Base-by-base conservation (phyloP, 2,888 invertebrate species). In the Coenonympha glycerion region DNA sequence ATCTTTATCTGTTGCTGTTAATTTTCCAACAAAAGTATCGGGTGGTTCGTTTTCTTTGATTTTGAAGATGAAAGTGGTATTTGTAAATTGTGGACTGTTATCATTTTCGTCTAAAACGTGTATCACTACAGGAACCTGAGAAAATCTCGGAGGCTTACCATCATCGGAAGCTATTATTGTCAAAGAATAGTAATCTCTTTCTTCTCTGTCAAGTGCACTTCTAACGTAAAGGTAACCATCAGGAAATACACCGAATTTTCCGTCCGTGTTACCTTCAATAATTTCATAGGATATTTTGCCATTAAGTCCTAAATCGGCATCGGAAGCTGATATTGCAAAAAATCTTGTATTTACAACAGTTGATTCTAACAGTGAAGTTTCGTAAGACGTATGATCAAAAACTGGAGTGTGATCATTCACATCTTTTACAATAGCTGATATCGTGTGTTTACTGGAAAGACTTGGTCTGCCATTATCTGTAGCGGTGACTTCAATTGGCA, bases 91-190 rank as follows among this genome's bases (percentile, higher is more conserved):
- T 0, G 99, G 99, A 22, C 93, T 91, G 76, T 98, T 97, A 80
- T 99, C 98, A 78, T 99, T 99, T 82, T 98, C 97, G 81, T 98
- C 99, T 55, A 96, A 92, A 16, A 98, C 92, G 70, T 97, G 96
- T 56, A 98, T 93, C 13, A 97, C 95, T 1, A 98, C 93, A 5
- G 96, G 95, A 2, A 96, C 97, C 41, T 93, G 90, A 0, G 97
- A 96, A 45, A 92, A 94, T 69, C 93, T 90, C 33, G 91, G 89
- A 28, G 92, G 96, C 57, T 77, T 84, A 0, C 95, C 97, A 46
- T 92, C 90, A 78, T 98, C 98, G 46, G 88, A 90, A 1, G 95
- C 97, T 21, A 92, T 90, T 24, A 98, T 91, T 2, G 94, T 93
- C 48, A 98, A 81, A 0, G 95, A 95, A 80, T 96, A 98, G 75